A percentile compares a stretch with the other conserved stretches of the same genome.
Conservation (phyloP, 2,888 invertebrate genomes). For the Eupithecia inturbata region DNA sequence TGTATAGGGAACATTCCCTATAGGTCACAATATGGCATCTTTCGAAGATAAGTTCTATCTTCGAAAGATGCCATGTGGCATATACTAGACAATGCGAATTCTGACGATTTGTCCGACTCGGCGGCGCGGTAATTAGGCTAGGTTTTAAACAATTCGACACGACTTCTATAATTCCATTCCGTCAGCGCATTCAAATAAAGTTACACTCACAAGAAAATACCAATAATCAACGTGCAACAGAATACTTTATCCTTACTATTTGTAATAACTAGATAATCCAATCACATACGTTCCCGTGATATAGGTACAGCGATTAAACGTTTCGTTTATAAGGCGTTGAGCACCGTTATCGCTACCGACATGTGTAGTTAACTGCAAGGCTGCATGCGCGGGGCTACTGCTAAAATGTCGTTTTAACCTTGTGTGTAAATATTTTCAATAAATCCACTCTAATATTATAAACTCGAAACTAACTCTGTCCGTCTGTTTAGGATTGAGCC, state of each 20-base stretch:
- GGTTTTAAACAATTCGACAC: too few relatives aligned
- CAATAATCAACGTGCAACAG: constrained; percentile 5
- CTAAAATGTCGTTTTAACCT: not conserved
- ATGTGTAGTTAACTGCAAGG: constrained; percentile 34
- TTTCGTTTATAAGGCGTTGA: constrained; percentile 43
- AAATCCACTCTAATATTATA: too few relatives aligned
- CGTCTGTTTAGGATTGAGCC: too few relatives aligned
- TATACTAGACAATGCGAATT: too few relatives aligned
- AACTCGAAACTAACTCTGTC: too few relatives aligned
- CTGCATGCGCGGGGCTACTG: constrained; percentile 26
- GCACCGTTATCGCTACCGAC: constrained; percentile 39
- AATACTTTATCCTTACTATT: constrained; percentile 23
- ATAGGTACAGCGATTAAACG: constrained; percentile 38
- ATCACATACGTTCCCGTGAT: constrained; percentile 33
- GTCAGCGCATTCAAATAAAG: not conserved
- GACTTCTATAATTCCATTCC: too few relatives aligned
- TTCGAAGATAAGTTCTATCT: too few relatives aligned
- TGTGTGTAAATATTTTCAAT: not conserved
- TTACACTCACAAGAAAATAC: not conserved
- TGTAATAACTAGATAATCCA: constrained; percentile 35
- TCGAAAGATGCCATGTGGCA: too few relatives aligned
- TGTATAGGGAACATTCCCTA: too few relatives aligned
- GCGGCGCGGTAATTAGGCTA: too few relatives aligned
- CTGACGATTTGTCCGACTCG: too few relatives aligned
- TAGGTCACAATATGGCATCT: too few relatives aligned